Percentiles rank a stretch among this genome's conserved stretches.
Conservation (phyloP, 2,797 vertebrate genomes). For the Leptodactylus fallax region DNA sequence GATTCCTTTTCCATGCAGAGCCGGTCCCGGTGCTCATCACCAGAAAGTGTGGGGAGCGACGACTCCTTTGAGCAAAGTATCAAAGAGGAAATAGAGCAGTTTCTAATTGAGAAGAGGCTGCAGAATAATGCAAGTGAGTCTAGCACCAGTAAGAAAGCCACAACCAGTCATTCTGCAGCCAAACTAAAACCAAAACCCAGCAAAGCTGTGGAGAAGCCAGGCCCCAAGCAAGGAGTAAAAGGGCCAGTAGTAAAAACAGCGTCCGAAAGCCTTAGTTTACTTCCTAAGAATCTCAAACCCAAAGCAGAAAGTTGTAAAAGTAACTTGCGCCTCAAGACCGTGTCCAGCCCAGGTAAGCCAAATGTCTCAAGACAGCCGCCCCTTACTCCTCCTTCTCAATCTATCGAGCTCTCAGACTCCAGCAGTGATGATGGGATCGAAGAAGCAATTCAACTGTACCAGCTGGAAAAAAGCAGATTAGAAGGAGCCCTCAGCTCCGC, state of each 20-base stretch:
- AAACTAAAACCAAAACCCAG: slow-evolving; percentile 51
- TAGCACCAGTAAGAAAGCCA: neutral
- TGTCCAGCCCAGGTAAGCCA: neutral
- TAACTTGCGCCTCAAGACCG: neutral
- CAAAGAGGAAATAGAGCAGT: slow-evolving; percentile 79
- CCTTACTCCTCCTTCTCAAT: rapidly evolving
- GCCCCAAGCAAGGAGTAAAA: slow-evolving; percentile 19
- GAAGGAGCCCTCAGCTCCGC: slow-evolving; percentile 64
- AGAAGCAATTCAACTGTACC: slow-evolving; percentile 92
- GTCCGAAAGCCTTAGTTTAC: slow-evolving; percentile 28
- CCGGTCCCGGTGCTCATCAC: slow-evolving; percentile 71
- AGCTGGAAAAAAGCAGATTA: slow-evolving; percentile 84
- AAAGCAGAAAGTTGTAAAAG: neutral
- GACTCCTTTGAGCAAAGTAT: slow-evolving; percentile 83
- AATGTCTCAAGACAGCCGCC: rapidly evolving
- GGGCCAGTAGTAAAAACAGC: slow-evolving; percentile 65
- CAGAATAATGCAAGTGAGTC: slow-evolving; percentile 70
- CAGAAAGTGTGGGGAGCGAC: slow-evolving; percentile 77
- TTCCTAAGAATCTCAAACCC: slow-evolving; percentile 61
- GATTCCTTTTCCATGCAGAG: slow-evolving; percentile 49
- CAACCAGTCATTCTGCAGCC: neutral
- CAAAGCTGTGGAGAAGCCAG: slow-evolving; percentile 58
- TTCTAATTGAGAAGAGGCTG: slow-evolving; percentile 76
- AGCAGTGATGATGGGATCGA: slow-evolving; percentile 97
- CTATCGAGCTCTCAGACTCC: slow-evolving; percentile 75